Evolutionary conservation across 2,888 invertebrate species (phyloP).

Genomic region (Brachyptera risi): DNA sequence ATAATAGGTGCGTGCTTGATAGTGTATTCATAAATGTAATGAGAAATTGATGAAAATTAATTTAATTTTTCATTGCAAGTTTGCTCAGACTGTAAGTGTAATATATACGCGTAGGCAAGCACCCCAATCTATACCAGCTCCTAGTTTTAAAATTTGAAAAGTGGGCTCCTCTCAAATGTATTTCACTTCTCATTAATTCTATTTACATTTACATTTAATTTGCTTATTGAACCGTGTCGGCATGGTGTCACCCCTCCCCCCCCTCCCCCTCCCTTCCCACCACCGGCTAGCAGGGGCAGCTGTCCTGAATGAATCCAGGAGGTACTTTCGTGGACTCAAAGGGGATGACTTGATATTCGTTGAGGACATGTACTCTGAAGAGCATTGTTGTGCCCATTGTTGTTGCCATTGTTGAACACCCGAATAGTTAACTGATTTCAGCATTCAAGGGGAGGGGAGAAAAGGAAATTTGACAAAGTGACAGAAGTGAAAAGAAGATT

Average conservation of each 20-base stretch:
- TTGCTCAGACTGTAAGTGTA: no score
- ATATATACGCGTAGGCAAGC: no score
- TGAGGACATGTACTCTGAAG: conserved; percentile 5
- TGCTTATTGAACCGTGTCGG: conserved; percentile 13
- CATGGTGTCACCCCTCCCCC: conserved; percentile 3
- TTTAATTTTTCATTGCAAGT: no score
- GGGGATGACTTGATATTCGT: conserved; percentile 18
- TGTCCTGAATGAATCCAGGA: not conserved
- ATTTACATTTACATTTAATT: conserved; percentile 19
- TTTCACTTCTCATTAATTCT: conserved; percentile 19
- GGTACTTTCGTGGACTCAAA: not conserved
- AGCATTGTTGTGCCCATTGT: conserved; percentile 12
- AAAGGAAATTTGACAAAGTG: no score
- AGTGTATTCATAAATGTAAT: no score
- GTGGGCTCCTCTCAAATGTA: not conserved
- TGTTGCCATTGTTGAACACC: not conserved
- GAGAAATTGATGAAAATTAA: no score
- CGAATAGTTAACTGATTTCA: conserved; percentile 9
- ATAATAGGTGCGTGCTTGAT: no score
- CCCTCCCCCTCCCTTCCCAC: not conserved
- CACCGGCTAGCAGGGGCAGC: not conserved
- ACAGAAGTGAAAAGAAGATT: no score
- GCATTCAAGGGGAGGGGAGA: not conserved
- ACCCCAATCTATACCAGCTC: no score
- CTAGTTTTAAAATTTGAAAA: no score